A percentile compares a stretch with the other conserved stretches of the same genome.
These are phyloP conservation scores for Octomys mimax DNA, from an alignment of 2,797 vertebrate species.

Conservation along the genomic window DNA sequence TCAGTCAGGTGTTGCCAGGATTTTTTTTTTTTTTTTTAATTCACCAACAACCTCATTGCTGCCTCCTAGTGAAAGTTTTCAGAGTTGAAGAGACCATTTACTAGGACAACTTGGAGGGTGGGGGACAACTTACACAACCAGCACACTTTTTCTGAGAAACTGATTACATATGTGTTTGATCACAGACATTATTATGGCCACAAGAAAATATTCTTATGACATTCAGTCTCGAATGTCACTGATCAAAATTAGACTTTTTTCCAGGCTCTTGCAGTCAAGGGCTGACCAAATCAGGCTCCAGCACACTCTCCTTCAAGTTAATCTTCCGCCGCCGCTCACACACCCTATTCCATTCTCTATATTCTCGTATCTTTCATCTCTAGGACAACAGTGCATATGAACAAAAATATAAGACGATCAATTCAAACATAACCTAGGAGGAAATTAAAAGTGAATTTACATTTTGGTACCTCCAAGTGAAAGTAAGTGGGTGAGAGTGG, in stretches of 20 bases:
- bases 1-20: background rate
- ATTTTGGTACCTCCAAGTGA: background rate
- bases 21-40: background rate
- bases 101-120: background rate
- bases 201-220: background rate
- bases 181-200: background rate
- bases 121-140: background rate
- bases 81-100: conserved; percentile 46
- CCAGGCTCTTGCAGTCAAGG: background rate
- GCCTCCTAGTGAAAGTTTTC: conserved; percentile 83
- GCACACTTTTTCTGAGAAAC: background rate
- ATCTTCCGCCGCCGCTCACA: background rate
- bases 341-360: background rate
- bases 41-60: conserved; percentile 75
- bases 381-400: background rate
- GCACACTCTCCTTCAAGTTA: background rate
- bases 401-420: background rate
- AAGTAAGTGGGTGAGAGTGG: background rate
- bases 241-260: background rate
- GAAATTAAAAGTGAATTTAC: background rate
- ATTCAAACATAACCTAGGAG: background rate
- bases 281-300: background rate
- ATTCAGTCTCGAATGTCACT: background rate
- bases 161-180: background rate
- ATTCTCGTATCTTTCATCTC: background rate